Percentiles rank a stretch among this genome's conserved stretches.
Evolutionary conservation across 2,113 vertebrate species (phyloP).

Genomic region (Sakesphorus luctuosus): DNA sequence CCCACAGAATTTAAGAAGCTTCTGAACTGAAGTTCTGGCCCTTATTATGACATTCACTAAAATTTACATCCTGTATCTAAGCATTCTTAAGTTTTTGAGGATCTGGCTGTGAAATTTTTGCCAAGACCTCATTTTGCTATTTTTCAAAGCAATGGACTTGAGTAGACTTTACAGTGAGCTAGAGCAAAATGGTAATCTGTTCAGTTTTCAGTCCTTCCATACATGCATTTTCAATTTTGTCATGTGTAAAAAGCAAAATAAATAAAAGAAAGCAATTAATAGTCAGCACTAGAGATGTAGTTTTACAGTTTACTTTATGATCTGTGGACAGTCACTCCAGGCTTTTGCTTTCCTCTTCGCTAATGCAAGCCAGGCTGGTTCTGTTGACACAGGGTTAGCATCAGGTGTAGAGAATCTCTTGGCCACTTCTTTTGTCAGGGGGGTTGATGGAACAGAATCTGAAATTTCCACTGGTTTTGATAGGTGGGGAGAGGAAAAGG

Average conservation of each 20-base stretch:
- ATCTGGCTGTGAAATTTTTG: background rate
- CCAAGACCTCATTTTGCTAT: background rate
- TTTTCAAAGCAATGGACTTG: slow-evolving; percentile 36
- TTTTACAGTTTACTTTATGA: slow-evolving; percentile 90
- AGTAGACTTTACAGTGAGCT: slow-evolving; percentile 30
- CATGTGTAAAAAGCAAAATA: slow-evolving; percentile 71
- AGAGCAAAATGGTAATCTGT: slow-evolving; percentile 33
- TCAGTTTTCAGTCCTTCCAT: slow-evolving; percentile 52
- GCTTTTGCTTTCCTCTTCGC: slow-evolving; percentile 99
- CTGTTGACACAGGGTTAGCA: slow-evolving; percentile 88
- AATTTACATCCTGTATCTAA: slow-evolving; percentile 6
- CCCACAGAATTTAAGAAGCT: background rate
- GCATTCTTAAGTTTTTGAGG: background rate
- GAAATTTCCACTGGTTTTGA: slow-evolving; percentile 89
- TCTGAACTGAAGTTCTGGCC: background rate
- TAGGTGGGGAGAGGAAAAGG: background rate
- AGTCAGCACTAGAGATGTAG: background rate
- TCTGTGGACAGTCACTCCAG: slow-evolving; percentile 99
- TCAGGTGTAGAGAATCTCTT: slow-evolving; percentile 94
- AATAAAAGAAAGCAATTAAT: slow-evolving; percentile 69
- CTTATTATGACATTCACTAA: background rate
- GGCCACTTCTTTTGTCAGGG: slow-evolving; percentile 88
- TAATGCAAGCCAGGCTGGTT: slow-evolving; percentile 96
- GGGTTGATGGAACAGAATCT: slow-evolving; percentile 83
- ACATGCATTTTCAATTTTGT: slow-evolving; percentile 68